Evolutionary conservation across 2,888 invertebrate species (phyloP), one percentile per base, ranked within the genome.

Genomic region (Agrilus mali): DNA sequence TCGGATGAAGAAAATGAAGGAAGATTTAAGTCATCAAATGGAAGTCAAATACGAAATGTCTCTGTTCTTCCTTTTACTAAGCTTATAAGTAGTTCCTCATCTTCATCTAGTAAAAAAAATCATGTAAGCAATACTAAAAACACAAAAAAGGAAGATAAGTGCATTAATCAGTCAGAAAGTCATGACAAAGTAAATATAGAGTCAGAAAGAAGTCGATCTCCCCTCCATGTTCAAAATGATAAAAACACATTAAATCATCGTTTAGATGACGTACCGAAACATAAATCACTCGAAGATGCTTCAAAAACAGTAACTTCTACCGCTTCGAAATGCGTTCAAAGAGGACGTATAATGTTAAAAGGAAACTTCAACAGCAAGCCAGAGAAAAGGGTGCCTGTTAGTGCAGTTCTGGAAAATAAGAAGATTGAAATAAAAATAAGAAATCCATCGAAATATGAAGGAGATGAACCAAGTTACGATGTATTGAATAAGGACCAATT

Each of bases 1-100:
- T 62, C 64, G 0, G 61, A 60, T 36, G 59, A 60, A 43, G 68
- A 67, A 46, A 65, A 66, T 45, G 67, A 67, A 47, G 65, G 65
- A 1, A 53, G 66, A 2, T 67, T 66, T 48, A 64, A 65, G 45
- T 57, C 54, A 27, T 27, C 27, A 32, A 40, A 36, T 27, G 32
- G 39, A 12, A 32, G 48, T 22, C 39, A 41, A 40, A 35, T 47
- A 10, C 41, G 43, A 7, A 48, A 44, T 35, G 41, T 49, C 13
- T 38, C 49, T 5, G 44, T 49, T 35, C 16, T 50, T 36, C 49
- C 53, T 5, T 52, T 53, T 22, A 44, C 52, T 31, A 49, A 53
- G 41, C 34, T 54, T 12, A 20, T 50, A 8, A 47, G 47, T 38
- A 46, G 47, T 14, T 41, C 47, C 3, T 27, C 10, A 10, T 27